phyloP scores from a whole-genome alignment of 2,888 invertebrate species.

The Adineta ricciae region DNA sequence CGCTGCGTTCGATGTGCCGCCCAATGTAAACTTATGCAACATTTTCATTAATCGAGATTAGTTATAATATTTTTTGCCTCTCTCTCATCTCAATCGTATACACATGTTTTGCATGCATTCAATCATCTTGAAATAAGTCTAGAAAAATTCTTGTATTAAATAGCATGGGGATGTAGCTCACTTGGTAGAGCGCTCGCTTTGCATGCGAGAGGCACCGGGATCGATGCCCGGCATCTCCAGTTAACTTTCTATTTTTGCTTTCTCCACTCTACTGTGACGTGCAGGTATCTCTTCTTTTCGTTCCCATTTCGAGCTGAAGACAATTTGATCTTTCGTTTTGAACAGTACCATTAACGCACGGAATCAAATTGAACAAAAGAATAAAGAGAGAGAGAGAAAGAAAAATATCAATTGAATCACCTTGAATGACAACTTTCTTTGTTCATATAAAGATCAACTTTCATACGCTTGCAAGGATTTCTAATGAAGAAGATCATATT shows the following conservation, averaged over 20 bases:
- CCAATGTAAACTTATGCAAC: not conserved
- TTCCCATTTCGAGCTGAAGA: not conserved
- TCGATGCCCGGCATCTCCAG: constrained; percentile 34
- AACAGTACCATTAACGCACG: not conserved
- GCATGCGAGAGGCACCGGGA: constrained; percentile 34
- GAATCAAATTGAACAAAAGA: constrained; percentile 5
- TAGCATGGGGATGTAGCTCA: constrained; percentile 32
- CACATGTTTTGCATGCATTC: not conserved
- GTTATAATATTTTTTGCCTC: not conserved
- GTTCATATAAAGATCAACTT: not conserved
- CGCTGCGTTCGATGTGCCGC: not conserved
- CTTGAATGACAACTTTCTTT: not conserved
- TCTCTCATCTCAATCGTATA: not conserved
- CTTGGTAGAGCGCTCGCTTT: constrained; percentile 33
- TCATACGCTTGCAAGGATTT: not conserved
- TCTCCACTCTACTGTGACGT: not conserved
- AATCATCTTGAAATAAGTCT: not conserved
- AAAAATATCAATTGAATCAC: not conserved
- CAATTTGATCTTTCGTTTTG: not conserved
- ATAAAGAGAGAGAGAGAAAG: not conserved
- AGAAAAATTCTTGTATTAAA: not conserved
- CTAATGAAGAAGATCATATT: not conserved
- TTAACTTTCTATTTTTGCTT: not conserved
- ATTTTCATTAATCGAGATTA: not conserved
- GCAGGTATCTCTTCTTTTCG: not conserved